Conservation (phyloP, 2,113 vertebrate species). For the Holacanthus passer region DNA sequence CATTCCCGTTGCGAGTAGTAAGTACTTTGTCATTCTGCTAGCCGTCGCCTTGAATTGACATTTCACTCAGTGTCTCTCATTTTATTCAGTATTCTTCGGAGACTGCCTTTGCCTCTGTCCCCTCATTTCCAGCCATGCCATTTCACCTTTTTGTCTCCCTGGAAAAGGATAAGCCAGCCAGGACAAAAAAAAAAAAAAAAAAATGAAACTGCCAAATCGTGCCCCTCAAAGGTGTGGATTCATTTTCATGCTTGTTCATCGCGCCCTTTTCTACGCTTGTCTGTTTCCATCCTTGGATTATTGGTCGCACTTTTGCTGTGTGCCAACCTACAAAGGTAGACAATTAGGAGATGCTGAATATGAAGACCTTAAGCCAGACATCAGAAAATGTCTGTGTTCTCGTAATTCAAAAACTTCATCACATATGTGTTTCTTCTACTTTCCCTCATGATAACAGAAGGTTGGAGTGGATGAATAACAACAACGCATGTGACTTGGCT, state of each 20-base stretch:
- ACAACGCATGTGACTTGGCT: no score
- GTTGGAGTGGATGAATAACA: no score
- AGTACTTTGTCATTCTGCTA: conserved; percentile 65
- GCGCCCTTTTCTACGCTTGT: conserved; percentile 27
- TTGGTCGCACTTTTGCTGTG: not conserved
- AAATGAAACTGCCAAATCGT: conserved; percentile 69
- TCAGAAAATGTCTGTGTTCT: no score
- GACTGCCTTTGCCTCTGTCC: conserved; percentile 38
- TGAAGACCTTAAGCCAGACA: not conserved
- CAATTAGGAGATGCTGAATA: not conserved
- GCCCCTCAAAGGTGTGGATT: conserved; percentile 50
- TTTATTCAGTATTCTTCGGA: conserved; percentile 62
- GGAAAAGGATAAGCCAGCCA: conserved; percentile 58
- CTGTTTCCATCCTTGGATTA: conserved; percentile 33
- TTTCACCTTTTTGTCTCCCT: conserved; percentile 68
- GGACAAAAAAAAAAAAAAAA: no score
- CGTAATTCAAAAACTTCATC: no score
- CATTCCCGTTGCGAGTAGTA: conserved; percentile 45
- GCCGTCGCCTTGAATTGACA: conserved; percentile 61
- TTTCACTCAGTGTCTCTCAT: conserved; percentile 67
- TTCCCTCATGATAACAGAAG: no score
- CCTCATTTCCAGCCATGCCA: conserved; percentile 49
- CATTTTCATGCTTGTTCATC: conserved; percentile 61
- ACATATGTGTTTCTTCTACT: no score
- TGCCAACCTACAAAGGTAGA: conserved; percentile 11